Conservation (phyloP, 2,113 vertebrate species). For the Pteronura brasiliensis region DNA sequence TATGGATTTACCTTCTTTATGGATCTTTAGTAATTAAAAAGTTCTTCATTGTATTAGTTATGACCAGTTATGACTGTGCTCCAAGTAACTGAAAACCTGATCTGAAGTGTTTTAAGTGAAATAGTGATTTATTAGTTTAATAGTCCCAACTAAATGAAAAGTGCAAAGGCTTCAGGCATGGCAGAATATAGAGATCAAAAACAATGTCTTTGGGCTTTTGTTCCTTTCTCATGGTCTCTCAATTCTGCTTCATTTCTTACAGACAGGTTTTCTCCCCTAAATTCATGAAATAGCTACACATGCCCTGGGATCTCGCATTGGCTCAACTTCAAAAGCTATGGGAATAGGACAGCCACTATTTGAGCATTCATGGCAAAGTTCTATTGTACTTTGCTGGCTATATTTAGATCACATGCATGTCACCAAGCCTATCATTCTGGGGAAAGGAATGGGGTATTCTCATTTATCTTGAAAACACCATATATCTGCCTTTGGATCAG, state of each 20-base stretch:
- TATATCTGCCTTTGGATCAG: neutral
- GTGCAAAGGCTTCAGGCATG: neutral
- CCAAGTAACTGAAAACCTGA: constrained; percentile 16
- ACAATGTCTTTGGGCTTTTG: neutral
- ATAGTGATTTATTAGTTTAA: constrained; percentile 43
- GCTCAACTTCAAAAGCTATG: neutral
- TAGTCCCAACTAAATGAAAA: constrained; percentile 1
- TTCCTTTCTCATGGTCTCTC: neutral
- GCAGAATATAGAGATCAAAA: neutral
- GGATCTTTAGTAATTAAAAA: constrained; percentile 17
- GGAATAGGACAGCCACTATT: neutral
- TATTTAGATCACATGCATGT: neutral
- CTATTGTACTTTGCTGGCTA: accelerated
- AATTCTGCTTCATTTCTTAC: neutral
- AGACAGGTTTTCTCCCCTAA: neutral
- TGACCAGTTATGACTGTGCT: neutral
- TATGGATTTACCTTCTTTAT: neutral
- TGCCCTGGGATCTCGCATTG: neutral
- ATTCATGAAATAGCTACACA: neutral
- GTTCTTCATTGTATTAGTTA: neutral
- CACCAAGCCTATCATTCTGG: neutral
- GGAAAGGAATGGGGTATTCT: neutral
- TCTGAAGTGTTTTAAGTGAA: neutral
- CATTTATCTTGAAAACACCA: neutral
- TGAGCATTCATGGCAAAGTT: neutral